Base-by-base conservation (phyloP, 2,113 vertebrate genomes). In the Poecilia latipinna region DNA sequence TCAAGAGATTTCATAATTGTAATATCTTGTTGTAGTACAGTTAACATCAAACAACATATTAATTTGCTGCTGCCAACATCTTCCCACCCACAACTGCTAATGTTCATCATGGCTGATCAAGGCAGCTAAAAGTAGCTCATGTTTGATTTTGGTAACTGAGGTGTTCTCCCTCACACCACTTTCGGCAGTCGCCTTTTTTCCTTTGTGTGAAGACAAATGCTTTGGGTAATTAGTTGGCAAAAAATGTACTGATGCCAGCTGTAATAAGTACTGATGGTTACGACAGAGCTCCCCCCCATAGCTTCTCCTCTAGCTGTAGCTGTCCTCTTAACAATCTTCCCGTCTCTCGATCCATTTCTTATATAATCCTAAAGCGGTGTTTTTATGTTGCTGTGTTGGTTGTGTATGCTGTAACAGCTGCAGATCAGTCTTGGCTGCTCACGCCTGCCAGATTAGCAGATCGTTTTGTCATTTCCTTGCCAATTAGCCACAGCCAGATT, bases 401-500 rank as follows among this genome's bases (percentile, higher is more conserved):
- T 65, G 37, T 78, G 72, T 83, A 75, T 84, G 61, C 78, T 24
- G 29, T 64, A 82, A 70, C 87, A 86, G 88, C 84, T 88, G 88
- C 72, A 68, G 66, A 68, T 26, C 77, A 69, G 75, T 76, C 80
- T 87, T 69, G 78, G 65, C 65, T 65, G 57, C 62, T 62, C 76
- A 70, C 26, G 69, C 37, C 70, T 86, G 82, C 75, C 87, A 87
- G 79, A 86, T 82, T 88, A 89, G 68, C 82, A 82, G 83, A 89
- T 85, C 51, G 37, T 70, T 90, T 82, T 85, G 83, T 83, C 62
- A 37, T 80, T 75, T 82, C 69, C 77, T 79, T 77, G 66, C 82
- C 88, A 91, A 90, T 93, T 91, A 87, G 81, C 83, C 62, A 61
- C 75, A 75, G 76, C 79, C 90, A 91, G 85, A 92, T 85, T 85